Evolutionary conservation across 2,113 vertebrate species (phyloP), one percentile per base, ranked within the genome.

Genomic region (Saccopteryx leptura): DNA sequence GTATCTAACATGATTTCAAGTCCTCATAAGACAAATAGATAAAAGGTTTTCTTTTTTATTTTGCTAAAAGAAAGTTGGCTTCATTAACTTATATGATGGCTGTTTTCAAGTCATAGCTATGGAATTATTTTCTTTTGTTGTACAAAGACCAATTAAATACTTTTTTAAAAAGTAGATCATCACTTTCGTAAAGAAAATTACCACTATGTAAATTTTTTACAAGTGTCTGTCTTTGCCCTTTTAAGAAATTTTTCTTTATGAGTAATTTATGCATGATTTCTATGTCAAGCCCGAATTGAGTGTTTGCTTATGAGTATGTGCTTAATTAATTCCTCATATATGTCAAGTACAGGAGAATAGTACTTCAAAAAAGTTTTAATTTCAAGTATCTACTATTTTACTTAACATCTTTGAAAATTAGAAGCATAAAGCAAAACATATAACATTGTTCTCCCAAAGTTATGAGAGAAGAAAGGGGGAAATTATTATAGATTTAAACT

Each of bases 311-410:
- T 72, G 81, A 39, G 4, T 95, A 48, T 63, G 86, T 72, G 65
- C 48, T 80, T 48, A 48, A 85, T 71, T 94, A 71, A 91, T 87
- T 91, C 79, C 65, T 80, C 10, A 48, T 79, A 95, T 86, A 86
- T 86, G 65, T 91, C 46, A 91, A 80, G 65, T 91, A 65, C 26
- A 56, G 17, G 65, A 26, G 48, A 90, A 80, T 26, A 86, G n/a
- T 79, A 52, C 58, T 91, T 80, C 52, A 60, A 94, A 88, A 90
- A 87, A 78, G 18, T 69, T 79, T 90, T 94, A 33, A 52, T 78
- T 69, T 95, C 9, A 80, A 80, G 5, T 66, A 58, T 50, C 81
- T 72, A 65, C 11, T 46, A 66, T 63, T 33, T 91, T 63, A 74
- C 19, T 9, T 86, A 79, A 72, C 9, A 79, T 72, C 21, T 69